phyloP scores from a whole-genome alignment of 1,140 invertebrate genomes.

The Samia ricini region DNA sequence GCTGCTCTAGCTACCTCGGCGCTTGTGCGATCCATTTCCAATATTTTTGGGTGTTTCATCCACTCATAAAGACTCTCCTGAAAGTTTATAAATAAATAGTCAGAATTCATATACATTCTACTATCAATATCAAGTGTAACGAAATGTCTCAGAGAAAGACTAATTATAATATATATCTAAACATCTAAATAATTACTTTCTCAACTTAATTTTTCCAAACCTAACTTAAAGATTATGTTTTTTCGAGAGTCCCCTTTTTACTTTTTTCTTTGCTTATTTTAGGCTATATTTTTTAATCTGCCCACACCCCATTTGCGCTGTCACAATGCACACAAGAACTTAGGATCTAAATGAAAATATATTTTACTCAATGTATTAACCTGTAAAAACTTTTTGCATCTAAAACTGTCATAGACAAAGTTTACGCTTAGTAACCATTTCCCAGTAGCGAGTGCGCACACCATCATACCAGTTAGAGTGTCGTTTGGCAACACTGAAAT shows the following conservation, averaged over 20 bases:
- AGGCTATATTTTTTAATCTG: no score
- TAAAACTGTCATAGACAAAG: constrained; percentile 66
- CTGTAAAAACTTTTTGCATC: constrained; percentile 64
- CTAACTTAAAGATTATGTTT: no score
- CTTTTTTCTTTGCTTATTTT: no score
- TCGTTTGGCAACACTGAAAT: constrained; percentile 64
- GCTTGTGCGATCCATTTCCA: constrained; percentile 65
- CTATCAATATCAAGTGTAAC: no score
- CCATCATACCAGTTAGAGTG: constrained; percentile 70
- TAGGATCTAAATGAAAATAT: neutral
- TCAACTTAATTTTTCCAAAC: no score
- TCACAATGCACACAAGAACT: no score
- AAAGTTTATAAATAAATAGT: neutral
- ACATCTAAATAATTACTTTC: no score
- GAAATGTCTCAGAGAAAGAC: no score
- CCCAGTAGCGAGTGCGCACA: constrained; percentile 64
- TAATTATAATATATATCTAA: no score
- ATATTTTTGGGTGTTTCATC: constrained; percentile 67
- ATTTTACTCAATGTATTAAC: constrained; percentile 25
- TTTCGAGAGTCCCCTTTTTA: no score
- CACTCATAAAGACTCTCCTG: constrained; percentile 71
- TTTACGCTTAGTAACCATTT: constrained; percentile 64
- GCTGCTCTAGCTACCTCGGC: constrained; percentile 64
- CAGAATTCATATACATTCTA: neutral
- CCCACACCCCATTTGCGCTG: no score